phyloP scores from a whole-genome alignment of 2,113 vertebrate genomes.

The Paramormyrops kingsleyae region DNA sequence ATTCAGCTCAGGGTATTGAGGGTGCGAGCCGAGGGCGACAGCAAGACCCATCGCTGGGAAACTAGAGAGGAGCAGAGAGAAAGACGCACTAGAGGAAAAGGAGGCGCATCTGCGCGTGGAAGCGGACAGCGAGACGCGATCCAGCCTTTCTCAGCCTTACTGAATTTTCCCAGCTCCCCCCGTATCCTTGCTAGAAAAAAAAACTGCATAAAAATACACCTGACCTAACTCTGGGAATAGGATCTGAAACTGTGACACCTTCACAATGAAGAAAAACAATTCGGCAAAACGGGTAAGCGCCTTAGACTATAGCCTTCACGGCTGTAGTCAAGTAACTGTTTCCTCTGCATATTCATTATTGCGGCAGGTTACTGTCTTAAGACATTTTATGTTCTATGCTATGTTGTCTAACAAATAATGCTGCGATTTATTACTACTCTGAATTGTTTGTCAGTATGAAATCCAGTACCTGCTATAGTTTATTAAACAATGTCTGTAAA shows the following conservation, averaged over 20 bases:
- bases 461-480: conserved; percentile 1
- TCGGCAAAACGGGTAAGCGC: conserved; percentile 68
- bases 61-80: conserved; percentile 32
- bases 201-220: conserved; percentile 12
- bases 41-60: conserved; percentile 22
- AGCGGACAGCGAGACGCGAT: conserved; percentile 23
- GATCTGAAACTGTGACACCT: background rate
- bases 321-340: background rate
- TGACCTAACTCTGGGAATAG: conserved; percentile 9
- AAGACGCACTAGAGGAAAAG: background rate
- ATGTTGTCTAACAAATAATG: background rate
- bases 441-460: background rate
- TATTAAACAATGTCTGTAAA: background rate
- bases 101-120: conserved; percentile 24
- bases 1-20: conserved; percentile 19
- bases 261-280: conserved; percentile 71
- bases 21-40: conserved; percentile 16
- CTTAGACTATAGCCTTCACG: background rate
- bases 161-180: conserved; percentile 26
- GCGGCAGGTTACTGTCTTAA: background rate
- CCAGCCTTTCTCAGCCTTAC: conserved; percentile 8
- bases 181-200: conserved; percentile 19
- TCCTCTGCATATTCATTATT: background rate
- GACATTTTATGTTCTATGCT: background rate
- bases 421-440: background rate